These are phyloP conservation scores for Empis stercorea DNA, from an alignment of 2,888 invertebrate species.

Conservation along the genomic window DNA sequence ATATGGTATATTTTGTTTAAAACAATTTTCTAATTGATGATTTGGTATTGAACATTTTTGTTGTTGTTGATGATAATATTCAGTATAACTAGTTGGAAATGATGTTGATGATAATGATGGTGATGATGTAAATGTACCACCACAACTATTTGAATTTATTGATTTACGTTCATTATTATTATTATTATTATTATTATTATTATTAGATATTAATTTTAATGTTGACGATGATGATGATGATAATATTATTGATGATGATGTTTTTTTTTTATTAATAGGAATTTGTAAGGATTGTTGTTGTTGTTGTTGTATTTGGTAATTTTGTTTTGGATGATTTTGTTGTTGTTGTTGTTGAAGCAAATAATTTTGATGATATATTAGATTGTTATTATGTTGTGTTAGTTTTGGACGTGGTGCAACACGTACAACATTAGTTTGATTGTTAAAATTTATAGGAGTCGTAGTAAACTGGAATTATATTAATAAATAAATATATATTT, in stretches of 20 bases:
- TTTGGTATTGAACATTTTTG: slow-evolving; percentile 18
- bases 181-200: slow-evolving; percentile 15
- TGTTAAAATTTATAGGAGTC: slow-evolving; percentile 43
- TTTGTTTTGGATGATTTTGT: slow-evolving; percentile 7
- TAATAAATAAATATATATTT: slow-evolving; percentile 3
- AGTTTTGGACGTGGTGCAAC: slow-evolving; percentile 35
- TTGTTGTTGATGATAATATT: slow-evolving; percentile 31
- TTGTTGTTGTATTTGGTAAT: slow-evolving; percentile 9
- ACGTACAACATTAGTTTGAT: slow-evolving; percentile 46
- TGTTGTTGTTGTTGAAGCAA: slow-evolving; percentile 10
- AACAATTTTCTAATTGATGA: slow-evolving; percentile 13
- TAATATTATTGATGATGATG: slow-evolving; percentile 22
- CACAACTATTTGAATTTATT: slow-evolving; percentile 22
- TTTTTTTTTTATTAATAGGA: slow-evolving; percentile 20
- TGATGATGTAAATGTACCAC: too few relatives aligned
- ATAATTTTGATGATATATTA: slow-evolving; percentile 13
- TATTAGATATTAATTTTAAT: slow-evolving; percentile 5
- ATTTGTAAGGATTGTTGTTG: slow-evolving; percentile 28
- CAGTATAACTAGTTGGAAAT: slow-evolving; percentile 33
- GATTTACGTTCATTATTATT: slow-evolving; percentile 27
- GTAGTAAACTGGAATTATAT: slow-evolving; percentile 28
- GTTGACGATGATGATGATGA: slow-evolving; percentile 34
- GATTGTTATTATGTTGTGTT: slow-evolving; percentile 15
- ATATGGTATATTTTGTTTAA: slow-evolving; percentile 28
- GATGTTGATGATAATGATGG: too few relatives aligned